phyloP scores from a whole-genome alignment of 2,113 vertebrate genomes.

The Raja brachyura region DNA sequence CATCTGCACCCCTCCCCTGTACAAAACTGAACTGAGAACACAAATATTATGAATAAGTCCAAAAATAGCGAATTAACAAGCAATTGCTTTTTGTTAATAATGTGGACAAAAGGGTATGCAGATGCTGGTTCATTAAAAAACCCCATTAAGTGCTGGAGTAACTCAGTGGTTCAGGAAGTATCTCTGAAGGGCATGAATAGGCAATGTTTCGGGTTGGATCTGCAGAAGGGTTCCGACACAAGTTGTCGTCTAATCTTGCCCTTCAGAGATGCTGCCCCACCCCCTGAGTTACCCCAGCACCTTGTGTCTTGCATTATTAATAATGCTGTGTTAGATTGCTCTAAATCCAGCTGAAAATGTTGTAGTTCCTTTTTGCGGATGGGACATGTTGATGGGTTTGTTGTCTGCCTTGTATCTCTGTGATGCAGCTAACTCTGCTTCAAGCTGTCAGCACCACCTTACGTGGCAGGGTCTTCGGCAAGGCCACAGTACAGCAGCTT shows the following conservation, averaged over 20 bases:
- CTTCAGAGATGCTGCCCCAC: too few relatives aligned
- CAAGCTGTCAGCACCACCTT: constrained; percentile 11
- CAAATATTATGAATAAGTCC: background rate
- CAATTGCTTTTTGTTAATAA: background rate
- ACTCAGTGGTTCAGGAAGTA: too few relatives aligned
- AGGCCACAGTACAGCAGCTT: background rate
- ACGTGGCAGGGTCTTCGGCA: background rate
- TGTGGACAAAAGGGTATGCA: too few relatives aligned
- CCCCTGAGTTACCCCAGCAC: too few relatives aligned
- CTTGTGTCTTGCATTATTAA: too few relatives aligned
- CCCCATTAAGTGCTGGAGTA: too few relatives aligned
- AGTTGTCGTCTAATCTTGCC: too few relatives aligned
- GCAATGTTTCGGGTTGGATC: too few relatives aligned
- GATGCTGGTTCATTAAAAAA: too few relatives aligned
- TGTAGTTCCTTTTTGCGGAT: background rate
- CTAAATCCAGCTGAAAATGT: background rate
- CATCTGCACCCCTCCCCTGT: background rate
- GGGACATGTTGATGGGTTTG: background rate
- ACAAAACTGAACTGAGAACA: background rate
- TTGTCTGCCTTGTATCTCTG: background rate
- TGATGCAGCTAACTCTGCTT: constrained; percentile 25
- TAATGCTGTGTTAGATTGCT: background rate
- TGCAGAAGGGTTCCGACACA: too few relatives aligned
- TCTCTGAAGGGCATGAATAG: too few relatives aligned
- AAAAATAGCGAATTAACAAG: background rate